phyloP scores from a whole-genome alignment of 2,797 vertebrate species.

The Rhynchotus rufescens region DNA sequence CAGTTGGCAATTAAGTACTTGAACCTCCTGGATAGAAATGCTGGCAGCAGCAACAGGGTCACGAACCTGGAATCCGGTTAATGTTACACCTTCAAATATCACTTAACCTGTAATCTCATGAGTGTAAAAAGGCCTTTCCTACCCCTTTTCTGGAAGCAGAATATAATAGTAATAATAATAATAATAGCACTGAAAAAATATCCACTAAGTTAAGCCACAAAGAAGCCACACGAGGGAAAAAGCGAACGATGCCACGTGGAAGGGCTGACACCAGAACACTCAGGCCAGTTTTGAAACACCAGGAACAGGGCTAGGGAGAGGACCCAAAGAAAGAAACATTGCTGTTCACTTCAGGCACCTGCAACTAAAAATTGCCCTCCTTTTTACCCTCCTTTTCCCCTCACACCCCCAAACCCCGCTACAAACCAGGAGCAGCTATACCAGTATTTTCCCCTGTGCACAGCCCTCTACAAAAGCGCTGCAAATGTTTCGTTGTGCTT shows the following conservation, averaged over 20 bases:
- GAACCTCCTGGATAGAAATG: neutral
- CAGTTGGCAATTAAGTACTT: slow-evolving; percentile 30
- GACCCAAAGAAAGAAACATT: neutral
- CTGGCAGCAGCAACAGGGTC: slow-evolving; percentile 19
- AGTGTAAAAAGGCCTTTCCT: neutral
- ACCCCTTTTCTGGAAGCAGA: neutral
- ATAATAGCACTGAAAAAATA: neutral
- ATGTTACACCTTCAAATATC: slow-evolving; percentile 1
- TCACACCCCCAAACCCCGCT: neutral
- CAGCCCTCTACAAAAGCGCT: neutral
- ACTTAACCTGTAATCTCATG: neutral
- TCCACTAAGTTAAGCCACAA: neutral
- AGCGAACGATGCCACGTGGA: neutral
- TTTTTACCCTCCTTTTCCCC: neutral
- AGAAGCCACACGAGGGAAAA: neutral
- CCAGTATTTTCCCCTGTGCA: neutral
- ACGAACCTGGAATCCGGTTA: slow-evolving; percentile 14
- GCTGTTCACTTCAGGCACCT: neutral
- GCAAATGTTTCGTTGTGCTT: neutral
- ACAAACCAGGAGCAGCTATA: neutral
- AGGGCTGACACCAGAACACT: neutral
- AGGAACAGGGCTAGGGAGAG: neutral
- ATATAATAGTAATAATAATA: no score
- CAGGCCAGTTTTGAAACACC: neutral
- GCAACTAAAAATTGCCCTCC: neutral